Conservation (phyloP, 2,113 vertebrate species). For the Lutjanus erythropterus region DNA sequence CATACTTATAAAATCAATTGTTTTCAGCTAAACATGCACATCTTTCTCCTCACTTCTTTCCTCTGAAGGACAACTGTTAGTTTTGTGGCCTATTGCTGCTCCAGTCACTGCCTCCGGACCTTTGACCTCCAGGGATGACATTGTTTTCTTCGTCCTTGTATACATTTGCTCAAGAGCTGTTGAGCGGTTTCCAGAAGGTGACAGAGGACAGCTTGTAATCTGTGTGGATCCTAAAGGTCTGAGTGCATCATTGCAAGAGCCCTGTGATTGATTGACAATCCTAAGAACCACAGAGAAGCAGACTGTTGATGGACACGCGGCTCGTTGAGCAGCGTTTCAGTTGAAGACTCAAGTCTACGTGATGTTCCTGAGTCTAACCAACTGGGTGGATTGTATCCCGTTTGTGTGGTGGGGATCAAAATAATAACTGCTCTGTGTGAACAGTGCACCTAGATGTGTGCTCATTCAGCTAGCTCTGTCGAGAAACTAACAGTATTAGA, state of each 20-base stretch:
- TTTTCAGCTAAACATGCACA: not conserved
- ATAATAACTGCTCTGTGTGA: not conserved
- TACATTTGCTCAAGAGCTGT: not conserved
- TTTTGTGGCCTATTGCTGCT: constrained; percentile 98
- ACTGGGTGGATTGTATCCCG: not conserved
- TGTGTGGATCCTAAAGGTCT: constrained; percentile 11
- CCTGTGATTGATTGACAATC: not conserved
- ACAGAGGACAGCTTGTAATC: not conserved
- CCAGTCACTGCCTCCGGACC: constrained; percentile 92
- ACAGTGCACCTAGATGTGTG: not conserved
- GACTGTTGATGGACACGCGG: not conserved
- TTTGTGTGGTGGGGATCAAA: constrained; percentile 8
- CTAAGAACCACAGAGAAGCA: not conserved
- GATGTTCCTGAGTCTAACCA: not conserved
- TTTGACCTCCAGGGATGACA: constrained; percentile 95
- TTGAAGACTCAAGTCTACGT: constrained; percentile 10
- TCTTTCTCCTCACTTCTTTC: not conserved
- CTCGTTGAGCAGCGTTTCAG: not conserved
- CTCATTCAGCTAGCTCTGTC: constrained; percentile 11
- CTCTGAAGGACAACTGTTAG: constrained; percentile 90
- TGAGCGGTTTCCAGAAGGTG: constrained; percentile 3
- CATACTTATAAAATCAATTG: not conserved
- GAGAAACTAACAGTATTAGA: constrained; percentile 34
- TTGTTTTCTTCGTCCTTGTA: not conserved
- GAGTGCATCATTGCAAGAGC: not conserved